A percentile compares a stretch with the other conserved stretches of the same genome.
These are phyloP conservation scores for Neocrepidodera transversa DNA, from an alignment of 2,888 invertebrate species.

Conservation along the genomic window DNA sequence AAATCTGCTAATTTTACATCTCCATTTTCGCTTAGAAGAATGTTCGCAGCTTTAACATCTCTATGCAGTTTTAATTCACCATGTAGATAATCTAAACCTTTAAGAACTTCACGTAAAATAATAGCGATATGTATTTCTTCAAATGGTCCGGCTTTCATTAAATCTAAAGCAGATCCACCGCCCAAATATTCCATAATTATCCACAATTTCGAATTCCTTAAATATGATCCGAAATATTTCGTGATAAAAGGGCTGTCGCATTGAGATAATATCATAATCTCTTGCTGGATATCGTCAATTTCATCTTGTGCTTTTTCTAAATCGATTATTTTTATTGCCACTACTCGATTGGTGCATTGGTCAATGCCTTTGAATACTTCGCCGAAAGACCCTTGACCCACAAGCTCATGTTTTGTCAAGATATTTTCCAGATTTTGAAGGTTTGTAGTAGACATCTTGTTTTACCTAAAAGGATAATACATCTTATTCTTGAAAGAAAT, in stretches of 20 bases:
- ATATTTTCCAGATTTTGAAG: constrained; percentile 90
- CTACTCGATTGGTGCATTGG: constrained; percentile 94
- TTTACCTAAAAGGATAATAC: constrained; percentile 14
- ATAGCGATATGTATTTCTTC: constrained; percentile 99
- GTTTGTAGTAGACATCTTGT: constrained; percentile 14
- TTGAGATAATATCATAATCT: constrained; percentile 98
- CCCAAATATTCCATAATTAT: constrained; percentile 99
- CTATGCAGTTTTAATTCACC: constrained; percentile 97
- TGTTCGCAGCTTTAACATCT: constrained; percentile 99
- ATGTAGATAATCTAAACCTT: constrained; percentile 98
- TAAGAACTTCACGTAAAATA: constrained; percentile 95
- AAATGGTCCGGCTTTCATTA: constrained; percentile 99
- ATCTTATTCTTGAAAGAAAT: background rate
- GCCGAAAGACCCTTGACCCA: constrained; percentile 95
- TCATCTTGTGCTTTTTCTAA: constrained; percentile 99
- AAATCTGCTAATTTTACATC: constrained; percentile 99
- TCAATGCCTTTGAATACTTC: constrained; percentile 99
- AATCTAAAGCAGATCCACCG: constrained; percentile 97
- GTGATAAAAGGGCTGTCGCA: constrained; percentile 99
- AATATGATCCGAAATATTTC: constrained; percentile 98
- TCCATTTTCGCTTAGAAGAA: constrained; percentile 96
- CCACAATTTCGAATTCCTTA: constrained; percentile 99
- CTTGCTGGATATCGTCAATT: constrained; percentile 99
- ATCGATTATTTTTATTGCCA: constrained; percentile 99
- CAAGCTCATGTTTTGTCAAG: constrained; percentile 97